These are phyloP conservation scores for Nycteola revayana DNA, from an alignment of 2,888 invertebrate species.

Conservation along the genomic window DNA sequence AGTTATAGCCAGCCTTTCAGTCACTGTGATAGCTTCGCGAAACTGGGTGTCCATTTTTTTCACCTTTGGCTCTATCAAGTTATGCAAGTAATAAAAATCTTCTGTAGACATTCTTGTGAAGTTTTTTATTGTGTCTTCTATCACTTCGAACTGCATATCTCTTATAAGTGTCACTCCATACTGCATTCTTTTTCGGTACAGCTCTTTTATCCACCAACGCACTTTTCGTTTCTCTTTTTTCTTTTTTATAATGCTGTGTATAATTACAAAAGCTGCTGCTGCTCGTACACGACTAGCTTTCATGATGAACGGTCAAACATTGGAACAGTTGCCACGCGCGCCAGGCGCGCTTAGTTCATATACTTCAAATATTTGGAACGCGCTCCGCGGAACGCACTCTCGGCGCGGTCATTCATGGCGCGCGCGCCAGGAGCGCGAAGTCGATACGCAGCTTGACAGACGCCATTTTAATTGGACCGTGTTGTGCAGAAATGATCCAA, in stretches of 20 bases:
- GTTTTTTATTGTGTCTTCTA: conserved; percentile 13
- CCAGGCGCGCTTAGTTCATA: conserved; percentile 8
- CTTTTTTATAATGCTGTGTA: conserved; percentile 10
- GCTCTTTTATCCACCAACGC: conserved; percentile 10
- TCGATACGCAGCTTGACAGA: conserved; percentile 13
- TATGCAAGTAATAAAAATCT: conserved; percentile 7
- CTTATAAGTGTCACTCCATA: conserved; percentile 9
- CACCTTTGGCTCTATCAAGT: conserved; percentile 10
- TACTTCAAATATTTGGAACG: conserved; percentile 7
- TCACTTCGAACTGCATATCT: conserved; percentile 13
- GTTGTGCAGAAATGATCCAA: too few relatives aligned
- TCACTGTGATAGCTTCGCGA: conserved; percentile 9
- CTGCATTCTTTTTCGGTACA: conserved; percentile 5
- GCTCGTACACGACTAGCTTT: conserved; percentile 17
- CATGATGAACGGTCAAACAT: conserved; percentile 19
- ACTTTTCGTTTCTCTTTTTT: conserved; percentile 8
- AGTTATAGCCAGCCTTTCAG: conserved; percentile 9
- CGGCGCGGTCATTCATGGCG: conserved; percentile 16
- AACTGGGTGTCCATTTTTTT: conserved; percentile 9
- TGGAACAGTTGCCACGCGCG: conserved; percentile 18
- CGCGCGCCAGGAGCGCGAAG: conserved; percentile 22
- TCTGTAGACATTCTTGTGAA: conserved; percentile 11
- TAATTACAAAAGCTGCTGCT: conserved; percentile 17
- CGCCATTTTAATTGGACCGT: too few relatives aligned
- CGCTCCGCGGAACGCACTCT: conserved; percentile 13